A percentile compares a stretch with the other conserved stretches of the same genome.
These are phyloP conservation scores for Garra rufa DNA, from an alignment of 2,113 vertebrate species.

Conservation along the genomic window DNA sequence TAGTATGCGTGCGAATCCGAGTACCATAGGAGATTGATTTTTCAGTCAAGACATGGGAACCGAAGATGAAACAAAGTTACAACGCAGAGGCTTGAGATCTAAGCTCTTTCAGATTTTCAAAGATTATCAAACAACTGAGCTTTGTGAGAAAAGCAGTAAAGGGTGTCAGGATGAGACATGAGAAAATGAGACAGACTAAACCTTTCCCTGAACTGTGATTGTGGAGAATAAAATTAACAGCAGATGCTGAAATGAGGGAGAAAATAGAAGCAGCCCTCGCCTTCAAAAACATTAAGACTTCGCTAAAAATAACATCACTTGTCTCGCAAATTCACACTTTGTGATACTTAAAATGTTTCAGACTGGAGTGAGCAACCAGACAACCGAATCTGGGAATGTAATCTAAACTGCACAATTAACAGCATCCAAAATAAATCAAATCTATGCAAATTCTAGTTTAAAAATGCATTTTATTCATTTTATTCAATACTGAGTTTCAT, in stretches of 20 bases:
- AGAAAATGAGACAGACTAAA: conserved; percentile 16
- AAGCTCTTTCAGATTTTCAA: conserved; percentile 3
- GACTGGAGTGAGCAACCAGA: neutral
- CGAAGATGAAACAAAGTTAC: conserved; percentile 26
- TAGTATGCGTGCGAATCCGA: conserved; percentile 4
- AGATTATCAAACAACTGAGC: conserved; percentile 23
- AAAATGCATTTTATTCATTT: no score
- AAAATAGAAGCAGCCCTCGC: conserved; percentile 21
- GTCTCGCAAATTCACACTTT: conserved; percentile 10
- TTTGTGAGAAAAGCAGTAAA: conserved; percentile 14
- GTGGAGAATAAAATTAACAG: conserved; percentile 9
- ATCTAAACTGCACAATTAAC: neutral
- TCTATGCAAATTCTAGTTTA: neutral
- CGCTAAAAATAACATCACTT: neutral
- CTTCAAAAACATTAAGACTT: neutral
- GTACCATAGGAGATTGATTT: conserved; percentile 19
- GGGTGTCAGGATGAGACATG: conserved; percentile 40
- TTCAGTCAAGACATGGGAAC: conserved; percentile 30
- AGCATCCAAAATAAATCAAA: neutral
- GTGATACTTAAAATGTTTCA: neutral
- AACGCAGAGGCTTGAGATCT: neutral
- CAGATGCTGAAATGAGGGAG: neutral
- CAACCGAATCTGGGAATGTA: neutral
- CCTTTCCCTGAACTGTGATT: conserved; percentile 18
- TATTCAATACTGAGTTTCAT: no score